Conservation (phyloP, 2,888 invertebrate species). For the Copidosoma aretas region DNA sequence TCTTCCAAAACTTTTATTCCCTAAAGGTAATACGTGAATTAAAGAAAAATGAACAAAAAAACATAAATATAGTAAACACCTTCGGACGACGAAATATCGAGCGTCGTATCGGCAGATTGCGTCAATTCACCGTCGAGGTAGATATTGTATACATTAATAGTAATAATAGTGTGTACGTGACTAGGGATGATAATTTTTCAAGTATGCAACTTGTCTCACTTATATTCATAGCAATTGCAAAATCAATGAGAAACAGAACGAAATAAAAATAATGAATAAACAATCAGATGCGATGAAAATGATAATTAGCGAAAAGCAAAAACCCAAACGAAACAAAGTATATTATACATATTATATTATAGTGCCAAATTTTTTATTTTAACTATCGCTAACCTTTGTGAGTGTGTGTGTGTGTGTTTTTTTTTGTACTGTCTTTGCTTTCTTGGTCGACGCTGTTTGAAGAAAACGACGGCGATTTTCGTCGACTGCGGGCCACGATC, state of each 20-base stretch:
- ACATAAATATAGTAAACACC: slow-evolving; percentile 42
- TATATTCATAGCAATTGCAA: slow-evolving; percentile 29
- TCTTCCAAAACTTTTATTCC: slow-evolving; percentile 50
- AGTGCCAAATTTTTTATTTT: slow-evolving; percentile 32
- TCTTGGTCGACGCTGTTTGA: slow-evolving; percentile 39
- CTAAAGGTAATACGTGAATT: neutral
- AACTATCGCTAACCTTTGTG: slow-evolving; percentile 26
- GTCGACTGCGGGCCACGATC: slow-evolving; percentile 50
- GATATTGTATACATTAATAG: slow-evolving; percentile 38
- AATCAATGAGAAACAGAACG: slow-evolving; percentile 15
- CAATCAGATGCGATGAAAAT: neutral
- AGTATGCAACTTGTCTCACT: slow-evolving; percentile 31
- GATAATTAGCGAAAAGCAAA: slow-evolving; percentile 17
- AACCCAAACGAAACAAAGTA: slow-evolving; percentile 19
- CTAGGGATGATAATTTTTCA: slow-evolving; percentile 36
- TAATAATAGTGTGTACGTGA: slow-evolving; percentile 33
- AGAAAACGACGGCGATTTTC: slow-evolving; percentile 40
- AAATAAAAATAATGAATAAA: slow-evolving; percentile 18
- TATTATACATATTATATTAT: slow-evolving; percentile 12
- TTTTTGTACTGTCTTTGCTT: slow-evolving; percentile 34
- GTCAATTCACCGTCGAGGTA: slow-evolving; percentile 40
- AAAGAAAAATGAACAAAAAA: slow-evolving; percentile 8
- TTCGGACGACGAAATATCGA: slow-evolving; percentile 42
- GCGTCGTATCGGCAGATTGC: slow-evolving; percentile 41
- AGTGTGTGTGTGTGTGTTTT: slow-evolving; percentile 14